Conservation (phyloP, 2,113 vertebrate species). For the Psittacus erithacus region DNA sequence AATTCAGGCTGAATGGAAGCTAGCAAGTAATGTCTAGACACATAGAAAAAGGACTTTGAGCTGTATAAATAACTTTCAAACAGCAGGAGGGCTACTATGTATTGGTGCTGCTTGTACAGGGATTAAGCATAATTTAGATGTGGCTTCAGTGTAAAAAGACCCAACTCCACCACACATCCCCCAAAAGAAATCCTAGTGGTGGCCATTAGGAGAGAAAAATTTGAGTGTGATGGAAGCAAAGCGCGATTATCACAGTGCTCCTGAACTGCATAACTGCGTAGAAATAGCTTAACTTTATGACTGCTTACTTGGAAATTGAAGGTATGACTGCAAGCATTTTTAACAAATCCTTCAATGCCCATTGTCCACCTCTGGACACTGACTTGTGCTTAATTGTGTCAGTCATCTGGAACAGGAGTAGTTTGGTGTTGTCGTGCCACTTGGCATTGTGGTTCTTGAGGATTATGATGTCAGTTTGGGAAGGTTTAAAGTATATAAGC, state of each 20-base stretch:
- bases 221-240: background rate
- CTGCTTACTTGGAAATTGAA: background rate
- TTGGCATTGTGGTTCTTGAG: background rate
- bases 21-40: background rate
- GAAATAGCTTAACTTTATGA: background rate
- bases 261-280: background rate
- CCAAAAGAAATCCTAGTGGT: background rate
- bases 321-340: background rate
- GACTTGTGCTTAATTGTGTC: background rate
- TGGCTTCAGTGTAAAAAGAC: background rate
- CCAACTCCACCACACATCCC: rapidly evolving
- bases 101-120: background rate
- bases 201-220: background rate
- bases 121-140: background rate
- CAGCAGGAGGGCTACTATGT: background rate
- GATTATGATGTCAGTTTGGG: rapidly evolving
- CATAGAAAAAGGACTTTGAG: background rate
- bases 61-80: background rate
- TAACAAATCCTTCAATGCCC: background rate
- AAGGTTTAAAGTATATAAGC: background rate
- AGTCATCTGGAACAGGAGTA: background rate
- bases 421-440: background rate
- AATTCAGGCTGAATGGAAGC: background rate
- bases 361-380: background rate
- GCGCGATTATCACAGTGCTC: background rate